Evolutionary conservation across 2,797 vertebrate genomes (phyloP).

Genomic region (Mus spretus): DNA sequence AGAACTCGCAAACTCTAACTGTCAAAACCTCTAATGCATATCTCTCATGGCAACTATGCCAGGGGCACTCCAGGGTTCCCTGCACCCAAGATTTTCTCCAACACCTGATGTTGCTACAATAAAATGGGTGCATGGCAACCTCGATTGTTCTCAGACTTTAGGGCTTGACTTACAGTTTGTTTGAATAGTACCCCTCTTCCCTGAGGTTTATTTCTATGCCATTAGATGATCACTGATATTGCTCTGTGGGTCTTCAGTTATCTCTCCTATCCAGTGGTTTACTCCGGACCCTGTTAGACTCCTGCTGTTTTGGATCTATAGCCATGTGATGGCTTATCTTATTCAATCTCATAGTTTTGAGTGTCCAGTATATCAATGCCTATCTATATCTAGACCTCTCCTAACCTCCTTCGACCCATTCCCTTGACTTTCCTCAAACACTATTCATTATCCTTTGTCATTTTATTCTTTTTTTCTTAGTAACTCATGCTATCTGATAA

Average conservation of each 20-base stretch:
- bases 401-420: background rate
- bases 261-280: background rate
- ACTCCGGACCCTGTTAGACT: background rate
- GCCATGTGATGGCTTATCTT: background rate
- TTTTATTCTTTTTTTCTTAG: background rate
- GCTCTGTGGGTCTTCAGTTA: background rate
- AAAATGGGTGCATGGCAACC: no score
- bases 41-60: background rate
- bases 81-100: background rate
- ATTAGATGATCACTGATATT: background rate
- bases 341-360: background rate
- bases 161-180: background rate
- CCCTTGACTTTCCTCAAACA: background rate
- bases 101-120: background rate
- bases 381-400: background rate
- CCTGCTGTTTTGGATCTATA: background rate
- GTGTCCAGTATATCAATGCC: background rate
- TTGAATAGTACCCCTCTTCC: background rate
- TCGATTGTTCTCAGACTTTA: background rate
- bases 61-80: background rate
- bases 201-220: background rate
- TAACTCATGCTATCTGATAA: background rate
- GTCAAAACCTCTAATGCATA: background rate
- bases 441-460: fast-evolving
- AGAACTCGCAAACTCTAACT: background rate